phyloP scores from a whole-genome alignment of 2,888 invertebrate species.

The Odontocerum albicorne region DNA sequence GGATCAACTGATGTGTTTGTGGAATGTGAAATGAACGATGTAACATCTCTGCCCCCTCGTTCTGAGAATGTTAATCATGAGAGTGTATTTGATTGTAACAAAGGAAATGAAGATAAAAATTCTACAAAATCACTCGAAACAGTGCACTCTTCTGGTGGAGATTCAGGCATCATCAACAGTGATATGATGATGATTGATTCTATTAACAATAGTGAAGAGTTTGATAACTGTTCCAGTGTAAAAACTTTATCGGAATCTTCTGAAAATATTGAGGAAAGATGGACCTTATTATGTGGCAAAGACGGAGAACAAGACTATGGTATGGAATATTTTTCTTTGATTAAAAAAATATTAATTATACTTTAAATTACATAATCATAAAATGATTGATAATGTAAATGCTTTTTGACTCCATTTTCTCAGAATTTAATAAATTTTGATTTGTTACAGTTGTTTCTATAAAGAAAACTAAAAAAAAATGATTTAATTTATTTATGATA shows the following conservation, averaged over 20 bases:
- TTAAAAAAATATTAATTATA: background rate
- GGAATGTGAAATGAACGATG: too few relatives aligned
- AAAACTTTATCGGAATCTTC: constrained; percentile 17
- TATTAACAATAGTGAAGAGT: background rate
- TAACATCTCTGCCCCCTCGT: too few relatives aligned
- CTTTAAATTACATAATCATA: too few relatives aligned
- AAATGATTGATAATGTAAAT: background rate
- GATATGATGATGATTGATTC: background rate
- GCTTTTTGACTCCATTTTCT: background rate
- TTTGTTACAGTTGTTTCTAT: background rate
- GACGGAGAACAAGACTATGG: background rate
- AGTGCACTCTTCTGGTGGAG: too few relatives aligned
- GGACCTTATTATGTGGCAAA: constrained; percentile 9
- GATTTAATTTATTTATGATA: too few relatives aligned
- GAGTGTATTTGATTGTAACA: too few relatives aligned
- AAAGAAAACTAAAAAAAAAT: too few relatives aligned
- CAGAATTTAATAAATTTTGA: background rate
- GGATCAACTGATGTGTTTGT: too few relatives aligned
- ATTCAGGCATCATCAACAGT: too few relatives aligned
- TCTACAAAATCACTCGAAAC: too few relatives aligned
- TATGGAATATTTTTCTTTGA: background rate
- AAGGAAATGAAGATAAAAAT: too few relatives aligned
- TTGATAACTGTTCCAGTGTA: constrained; percentile 8
- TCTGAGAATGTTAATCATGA: too few relatives aligned
- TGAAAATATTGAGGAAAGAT: constrained; percentile 13